Conservation (phyloP, 1,140 invertebrate species). For the Drosophila athabasca region DNA sequence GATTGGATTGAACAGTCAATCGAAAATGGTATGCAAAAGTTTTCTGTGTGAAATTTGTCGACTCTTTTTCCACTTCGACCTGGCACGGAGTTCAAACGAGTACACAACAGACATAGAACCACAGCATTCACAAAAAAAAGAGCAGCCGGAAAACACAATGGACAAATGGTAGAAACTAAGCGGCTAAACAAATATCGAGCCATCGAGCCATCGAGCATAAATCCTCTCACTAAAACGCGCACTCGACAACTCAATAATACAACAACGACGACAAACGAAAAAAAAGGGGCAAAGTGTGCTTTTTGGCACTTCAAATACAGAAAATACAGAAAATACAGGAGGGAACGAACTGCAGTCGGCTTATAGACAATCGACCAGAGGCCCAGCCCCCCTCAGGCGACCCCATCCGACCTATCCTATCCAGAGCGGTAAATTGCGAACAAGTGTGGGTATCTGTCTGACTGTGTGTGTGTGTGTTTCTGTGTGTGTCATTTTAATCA, state of each 20-base stretch:
- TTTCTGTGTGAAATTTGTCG: not conserved
- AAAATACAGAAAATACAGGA: too few relatives aligned
- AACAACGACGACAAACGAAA: constrained; percentile 22
- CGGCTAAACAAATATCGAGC: constrained; percentile 79
- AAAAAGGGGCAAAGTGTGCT: constrained; percentile 57
- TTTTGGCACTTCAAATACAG: constrained; percentile 75
- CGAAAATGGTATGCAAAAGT: not conserved
- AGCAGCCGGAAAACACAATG: constrained; percentile 45
- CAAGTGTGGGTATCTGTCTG: not conserved
- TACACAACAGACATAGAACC: not conserved
- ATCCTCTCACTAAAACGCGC: constrained; percentile 69
- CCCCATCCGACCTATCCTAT: constrained; percentile 17
- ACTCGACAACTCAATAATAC: constrained; percentile 64
- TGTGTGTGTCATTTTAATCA: constrained; percentile 70
- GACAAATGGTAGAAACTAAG: constrained; percentile 64
- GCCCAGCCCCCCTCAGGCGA: constrained; percentile 11
- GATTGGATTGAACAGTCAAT: constrained; percentile 38
- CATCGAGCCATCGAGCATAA: constrained; percentile 57
- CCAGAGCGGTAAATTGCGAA: constrained; percentile 35
- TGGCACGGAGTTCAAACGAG: constrained; percentile 37
- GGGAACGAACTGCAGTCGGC: constrained; percentile 52
- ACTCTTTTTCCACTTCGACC: too few relatives aligned
- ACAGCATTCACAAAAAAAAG: not conserved
- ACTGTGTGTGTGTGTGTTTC: constrained; percentile 12
- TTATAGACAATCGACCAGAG: constrained; percentile 67